Percentiles rank a stretch among this genome's conserved stretches.
phyloP scores from a whole-genome alignment of 1,140 invertebrate genomes.

The Stegodyphus mimosarum region DNA sequence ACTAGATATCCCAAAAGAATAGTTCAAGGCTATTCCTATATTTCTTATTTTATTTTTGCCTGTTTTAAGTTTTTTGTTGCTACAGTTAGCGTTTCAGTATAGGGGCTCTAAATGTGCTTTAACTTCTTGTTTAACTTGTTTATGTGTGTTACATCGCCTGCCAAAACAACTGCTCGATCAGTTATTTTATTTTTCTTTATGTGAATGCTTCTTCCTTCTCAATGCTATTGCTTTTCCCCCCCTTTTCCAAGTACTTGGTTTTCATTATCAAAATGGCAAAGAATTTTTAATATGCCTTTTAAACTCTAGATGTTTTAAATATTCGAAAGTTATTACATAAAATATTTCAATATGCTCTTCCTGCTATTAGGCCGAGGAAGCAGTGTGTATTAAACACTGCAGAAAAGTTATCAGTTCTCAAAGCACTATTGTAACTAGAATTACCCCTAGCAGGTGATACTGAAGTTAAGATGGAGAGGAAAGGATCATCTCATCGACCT shows the following conservation, averaged over 20 bases:
- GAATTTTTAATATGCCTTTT: background rate
- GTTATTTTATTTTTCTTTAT: too few species aligned
- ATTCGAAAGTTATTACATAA: background rate
- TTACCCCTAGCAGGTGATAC: conserved; percentile 60
- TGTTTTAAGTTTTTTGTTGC: too few species aligned
- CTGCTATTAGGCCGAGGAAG: background rate
- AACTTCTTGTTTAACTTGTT: too few species aligned
- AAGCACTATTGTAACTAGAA: conserved; percentile 49
- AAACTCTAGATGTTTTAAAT: background rate
- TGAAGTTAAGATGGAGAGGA: conserved; percentile 60
- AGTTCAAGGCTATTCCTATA: too few species aligned
- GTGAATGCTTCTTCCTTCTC: too few species aligned
- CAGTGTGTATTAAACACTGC: conserved; percentile 60
- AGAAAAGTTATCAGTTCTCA: conserved; percentile 21
- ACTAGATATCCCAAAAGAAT: too few species aligned
- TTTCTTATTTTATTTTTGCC: too few species aligned
- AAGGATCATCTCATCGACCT: conserved; percentile 59
- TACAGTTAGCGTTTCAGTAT: too few species aligned
- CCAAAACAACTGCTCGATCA: too few species aligned
- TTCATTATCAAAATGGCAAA: background rate
- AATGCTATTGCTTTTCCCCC: background rate
- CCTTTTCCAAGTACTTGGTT: background rate
- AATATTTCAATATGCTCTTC: too few species aligned
- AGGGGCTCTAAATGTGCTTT: too few species aligned
- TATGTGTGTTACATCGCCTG: too few species aligned